These are phyloP conservation scores for Ammodytes dubius DNA, from an alignment of 2,113 vertebrate genomes.

Conservation along the genomic window DNA sequence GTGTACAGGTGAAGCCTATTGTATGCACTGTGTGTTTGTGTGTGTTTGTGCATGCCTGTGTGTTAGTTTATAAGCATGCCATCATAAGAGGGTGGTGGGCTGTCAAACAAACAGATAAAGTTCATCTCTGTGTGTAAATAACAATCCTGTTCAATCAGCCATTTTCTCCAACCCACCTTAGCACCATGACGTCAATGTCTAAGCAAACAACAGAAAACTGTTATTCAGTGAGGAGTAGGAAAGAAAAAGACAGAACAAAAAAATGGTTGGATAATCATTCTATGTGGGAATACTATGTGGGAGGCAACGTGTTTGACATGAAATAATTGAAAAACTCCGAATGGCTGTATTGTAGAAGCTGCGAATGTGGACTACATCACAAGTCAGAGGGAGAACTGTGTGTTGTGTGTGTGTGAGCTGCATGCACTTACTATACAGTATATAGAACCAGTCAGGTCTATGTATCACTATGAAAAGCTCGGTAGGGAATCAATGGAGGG, in stretches of 20 bases:
- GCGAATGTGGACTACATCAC: slow-evolving; percentile 8
- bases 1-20: slow-evolving; percentile 9
- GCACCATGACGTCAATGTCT: slow-evolving; percentile 63
- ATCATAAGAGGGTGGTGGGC: slow-evolving; percentile 35
- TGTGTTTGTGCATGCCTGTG: slow-evolving; percentile 40
- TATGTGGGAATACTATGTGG: not conserved
- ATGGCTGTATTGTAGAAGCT: slow-evolving; percentile 20
- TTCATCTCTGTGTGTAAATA: slow-evolving; percentile 26
- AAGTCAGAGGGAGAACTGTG: not conserved
- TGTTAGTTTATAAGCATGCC: slow-evolving; percentile 58
- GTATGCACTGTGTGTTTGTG: slow-evolving; percentile 31
- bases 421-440: slow-evolving; percentile 15
- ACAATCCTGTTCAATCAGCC: slow-evolving; percentile 36
- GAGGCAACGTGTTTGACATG: slow-evolving; percentile 37
- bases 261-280: not conserved
- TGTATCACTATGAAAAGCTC: slow-evolving; percentile 31
- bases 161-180: slow-evolving; percentile 26
- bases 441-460: not conserved
- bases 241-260: not conserved
- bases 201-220: slow-evolving; percentile 11
- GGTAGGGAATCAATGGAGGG: slow-evolving; percentile 39
- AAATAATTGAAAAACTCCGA: slow-evolving; percentile 18
- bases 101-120: slow-evolving; percentile 16
- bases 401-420: not conserved
- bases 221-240: slow-evolving; percentile 19